Base-by-base conservation (phyloP, 1,140 invertebrate species). In the Caenorhabditis latens region DNA sequence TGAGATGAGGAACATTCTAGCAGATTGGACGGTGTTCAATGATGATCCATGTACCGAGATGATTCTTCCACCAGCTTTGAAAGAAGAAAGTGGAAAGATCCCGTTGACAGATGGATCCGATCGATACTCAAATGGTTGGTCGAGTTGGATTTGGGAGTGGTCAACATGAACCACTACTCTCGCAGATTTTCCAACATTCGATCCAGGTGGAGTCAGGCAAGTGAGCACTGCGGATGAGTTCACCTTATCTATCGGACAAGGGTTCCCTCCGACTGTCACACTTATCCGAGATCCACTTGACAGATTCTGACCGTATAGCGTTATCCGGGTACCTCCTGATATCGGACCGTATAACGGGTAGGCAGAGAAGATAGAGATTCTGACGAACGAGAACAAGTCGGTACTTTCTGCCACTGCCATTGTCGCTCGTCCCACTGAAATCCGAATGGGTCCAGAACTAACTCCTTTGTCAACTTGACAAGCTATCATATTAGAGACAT, bases 211-310 rank as follows among this genome's bases (percentile, higher is more conserved):
- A 50, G 57, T 48, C 1, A 85, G 50, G n/a, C 50, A 58, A 85
- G 84, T 50, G 13, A 67, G 24, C 9, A 48, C 67, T 48, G 67
- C 71, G 21, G 84, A 85, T 19, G 84, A 75, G 50, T 91, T 95
- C 96, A 90, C 91, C 85, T 95, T 95, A 92, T 97, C 96, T 9
- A 98, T 96, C 89, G 95, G 93, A 93, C 98, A 99, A 6, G 96
- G 95, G 82, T 97, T 94, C 89, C 97, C 95, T 93, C 98, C 97
- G 11, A 99, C 93, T 92, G 95, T 96, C 0, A 97, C 96, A 4
- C 95, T 95, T 85, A 97, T 96, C 87, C 95, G 95, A 48, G 96
- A 97, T 6, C 98, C 98, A 91, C 98, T 97, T 92, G 99, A 97
- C 67, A 99, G 93, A 93, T 97, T 96, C 89, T 95, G 95, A 21